Evolutionary conservation across 2,888 invertebrate species (phyloP).

Genomic region (Sphaerophoria rueppellii): DNA sequence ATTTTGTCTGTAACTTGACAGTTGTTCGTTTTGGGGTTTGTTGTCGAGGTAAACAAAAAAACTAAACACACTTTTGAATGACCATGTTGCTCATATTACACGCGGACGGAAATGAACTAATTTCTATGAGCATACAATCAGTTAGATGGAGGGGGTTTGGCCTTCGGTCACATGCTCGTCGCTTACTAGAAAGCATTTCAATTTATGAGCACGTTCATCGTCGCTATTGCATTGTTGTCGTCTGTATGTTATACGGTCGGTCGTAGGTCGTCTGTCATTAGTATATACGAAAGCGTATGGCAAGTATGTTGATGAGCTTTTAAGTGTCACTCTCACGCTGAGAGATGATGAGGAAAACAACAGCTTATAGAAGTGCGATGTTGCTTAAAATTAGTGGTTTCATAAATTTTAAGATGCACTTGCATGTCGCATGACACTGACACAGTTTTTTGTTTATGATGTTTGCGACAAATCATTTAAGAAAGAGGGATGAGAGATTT

Average conservation of each 20-base stretch:
- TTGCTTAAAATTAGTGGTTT: constrained; percentile 22
- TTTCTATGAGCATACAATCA: constrained; percentile 47
- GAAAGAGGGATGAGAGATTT: neutral
- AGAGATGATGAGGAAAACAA: constrained; percentile 37
- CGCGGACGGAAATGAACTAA: constrained; percentile 65
- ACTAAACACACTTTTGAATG: constrained; percentile 12
- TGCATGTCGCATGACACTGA: constrained; percentile 41
- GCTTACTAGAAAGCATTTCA: constrained; percentile 24
- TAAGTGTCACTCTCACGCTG: constrained; percentile 26
- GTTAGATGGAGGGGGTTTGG: constrained; percentile 19
- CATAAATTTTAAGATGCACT: constrained; percentile 52
- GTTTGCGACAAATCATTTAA: constrained; percentile 23
- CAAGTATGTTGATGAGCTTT: constrained; percentile 54
- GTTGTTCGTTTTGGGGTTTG: neutral
- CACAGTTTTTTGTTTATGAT: constrained; percentile 34
- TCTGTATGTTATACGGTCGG: no score
- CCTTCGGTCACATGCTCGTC: constrained; percentile 8
- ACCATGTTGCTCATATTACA: constrained; percentile 49
- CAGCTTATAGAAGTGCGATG: constrained; percentile 16
- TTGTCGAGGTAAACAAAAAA: constrained; percentile 8
- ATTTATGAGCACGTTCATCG: constrained; percentile 39
- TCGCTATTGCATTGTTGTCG: no score
- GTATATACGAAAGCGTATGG: constrained; percentile 37
- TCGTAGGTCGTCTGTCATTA: neutral
- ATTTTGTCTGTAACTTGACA: constrained; percentile 49